Evolutionary conservation across 1,140 invertebrate species (phyloP).

Genomic region (Temnothorax curvispinosus): DNA sequence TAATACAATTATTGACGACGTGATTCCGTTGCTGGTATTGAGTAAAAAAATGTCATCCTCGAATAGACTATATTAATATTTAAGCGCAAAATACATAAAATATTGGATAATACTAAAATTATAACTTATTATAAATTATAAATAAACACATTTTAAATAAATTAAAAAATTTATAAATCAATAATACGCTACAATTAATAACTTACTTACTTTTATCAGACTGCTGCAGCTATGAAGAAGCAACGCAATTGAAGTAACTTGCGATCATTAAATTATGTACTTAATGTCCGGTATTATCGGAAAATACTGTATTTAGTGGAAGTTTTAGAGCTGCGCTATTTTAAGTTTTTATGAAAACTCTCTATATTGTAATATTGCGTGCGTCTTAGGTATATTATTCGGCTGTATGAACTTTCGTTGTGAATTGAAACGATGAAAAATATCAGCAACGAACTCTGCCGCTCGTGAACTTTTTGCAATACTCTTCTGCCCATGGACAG

Average conservation of each 20-base stretch:
- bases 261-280: slow-evolving; percentile 20
- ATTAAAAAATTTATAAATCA: background rate
- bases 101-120: background rate
- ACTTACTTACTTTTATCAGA: background rate
- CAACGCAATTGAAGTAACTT: background rate
- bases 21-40: background rate
- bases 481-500: background rate
- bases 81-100: background rate
- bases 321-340: background rate
- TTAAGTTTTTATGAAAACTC: slow-evolving; percentile 16
- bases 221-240: background rate
- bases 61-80: background rate
- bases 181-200: background rate
- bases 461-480: slow-evolving; percentile 19
- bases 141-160: background rate
- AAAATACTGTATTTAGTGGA: background rate
- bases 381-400: background rate
- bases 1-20: background rate
- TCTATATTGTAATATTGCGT: background rate
- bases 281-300: background rate
- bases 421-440: background rate
- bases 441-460: background rate
- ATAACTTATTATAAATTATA: too few relatives aligned
- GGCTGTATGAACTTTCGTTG: background rate
- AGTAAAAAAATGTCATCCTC: background rate